Evolutionary conservation across 64 coral and sea anemone genomes (phyloP), one percentile per base, ranked within the genome.

Genomic region (Dendronephthya gigantea): DNA sequence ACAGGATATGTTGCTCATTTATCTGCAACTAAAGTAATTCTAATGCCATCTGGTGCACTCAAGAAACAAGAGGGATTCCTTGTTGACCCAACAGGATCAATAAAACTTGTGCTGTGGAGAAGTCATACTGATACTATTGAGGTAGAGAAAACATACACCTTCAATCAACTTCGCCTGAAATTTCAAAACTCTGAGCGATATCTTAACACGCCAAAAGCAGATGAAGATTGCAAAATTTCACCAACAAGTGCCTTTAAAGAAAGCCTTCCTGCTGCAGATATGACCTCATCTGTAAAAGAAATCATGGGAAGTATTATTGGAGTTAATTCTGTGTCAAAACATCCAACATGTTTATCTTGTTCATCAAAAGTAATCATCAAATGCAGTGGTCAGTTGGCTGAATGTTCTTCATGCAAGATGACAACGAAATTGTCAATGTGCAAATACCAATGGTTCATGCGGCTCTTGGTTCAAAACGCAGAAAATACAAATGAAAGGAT

Each of bases 151-250:
- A n/a, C n/a, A n/a, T 93, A 93, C 83, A 70, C 87, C 58, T 93
- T 93, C 84, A 93, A 87, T 25, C 89, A 93, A 82, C 38, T 93
- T 48, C 65, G 92, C 49, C 72, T 87, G 38, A 86, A 86, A 86
- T 49, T 84, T 35, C 84, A 37, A 48, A 82, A 94, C 66, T 82
- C 83, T 85, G 72, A 94, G 51, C 88, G 48, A 48, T 94, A 94
- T 50, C 83, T 93, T 10, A 94, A 94, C 81, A 94, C 86, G 0
- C 92, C 92, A 66, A 93, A 94, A 55, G 82, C 88, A 81, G 85
- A 94, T 50, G 70, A 88, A 69, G 83, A 90, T 45, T 94, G 92
- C 36, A 88, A 41, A 22, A 94, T 94, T 45, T 83, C 50, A 55
- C 39, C 25, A 17, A 56, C 49, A 36, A 83, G 81, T 40, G 82